Base-by-base conservation (phyloP, 2,797 vertebrate genomes). In the Pipistrellus nathusii region DNA sequence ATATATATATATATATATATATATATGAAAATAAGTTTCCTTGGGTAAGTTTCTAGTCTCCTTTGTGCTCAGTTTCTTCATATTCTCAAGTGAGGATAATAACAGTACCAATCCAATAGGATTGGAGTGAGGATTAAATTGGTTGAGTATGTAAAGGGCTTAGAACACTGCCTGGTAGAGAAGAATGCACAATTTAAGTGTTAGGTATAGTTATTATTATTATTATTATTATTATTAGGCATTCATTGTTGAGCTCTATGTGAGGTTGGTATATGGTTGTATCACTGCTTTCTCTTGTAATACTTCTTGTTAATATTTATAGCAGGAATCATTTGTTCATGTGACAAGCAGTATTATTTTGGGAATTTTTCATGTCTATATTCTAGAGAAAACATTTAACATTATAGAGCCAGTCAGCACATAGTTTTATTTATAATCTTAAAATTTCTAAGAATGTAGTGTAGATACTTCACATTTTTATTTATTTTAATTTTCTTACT, bases 281-380 rank as follows among this genome's bases (percentile, higher is more conserved):
- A 57, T 83, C 41, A 84, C 18, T 78, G 82, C 11, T 90, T 92
- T 92, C 80, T 95, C 89, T 90, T 94, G 32, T 94, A 69, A 93
- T 78, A 18, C 23, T 95, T 91, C 90, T 95, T n/a, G 30, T 57
- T 91, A 96, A 90, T 87, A 78, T 95, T 95, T 91, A 96, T 94
- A 95, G 77, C 81, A 82, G 35, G 30, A 68, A 85, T 87, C 95
- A 95, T 95, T 87, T 96, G 89, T 72, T 93, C 85, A 59, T 78
- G 21, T 94, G 93, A 88, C 14, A 95, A 86, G 35, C 82, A 48
- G 83, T 81, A 92, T 64, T 96, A 93, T 94, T 96, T 96, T 88
- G 85, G 75, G 32, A 91, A 90, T 94, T 90, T 92, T 77, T 80
- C 76, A 78, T 82, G 32, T 84, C 32, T 95, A 13, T 88, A 62